Conservation (phyloP, 1,140 invertebrate species). For the Himalopsyche phryganea region DNA sequence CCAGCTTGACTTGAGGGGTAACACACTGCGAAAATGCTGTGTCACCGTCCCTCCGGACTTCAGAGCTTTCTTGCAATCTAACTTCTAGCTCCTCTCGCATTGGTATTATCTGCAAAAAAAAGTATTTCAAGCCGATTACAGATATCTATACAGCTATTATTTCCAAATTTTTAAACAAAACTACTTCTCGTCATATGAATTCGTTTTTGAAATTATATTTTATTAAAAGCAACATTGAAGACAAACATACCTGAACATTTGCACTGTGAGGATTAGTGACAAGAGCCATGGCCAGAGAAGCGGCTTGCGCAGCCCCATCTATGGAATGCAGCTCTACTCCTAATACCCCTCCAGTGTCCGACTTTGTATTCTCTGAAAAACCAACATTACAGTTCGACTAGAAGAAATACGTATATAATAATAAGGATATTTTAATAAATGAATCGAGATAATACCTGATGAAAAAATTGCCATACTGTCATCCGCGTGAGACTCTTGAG, state of each 20-base stretch:
- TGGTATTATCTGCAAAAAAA: conserved; percentile 47
- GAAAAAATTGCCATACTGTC: not conserved
- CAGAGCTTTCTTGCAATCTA: conserved; percentile 46
- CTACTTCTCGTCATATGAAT: no score
- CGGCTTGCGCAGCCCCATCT: conserved; percentile 35
- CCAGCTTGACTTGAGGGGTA: conserved; percentile 44
- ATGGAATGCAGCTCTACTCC: conserved; percentile 37
- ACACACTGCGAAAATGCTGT: conserved; percentile 34
- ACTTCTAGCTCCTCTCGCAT: conserved; percentile 55
- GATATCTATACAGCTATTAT: no score
- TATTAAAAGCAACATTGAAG: no score
- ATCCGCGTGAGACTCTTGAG: not conserved
- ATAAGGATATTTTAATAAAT: conserved; percentile 1
- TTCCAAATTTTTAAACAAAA: no score
- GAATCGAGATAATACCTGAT: not conserved
- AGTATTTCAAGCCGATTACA: not conserved
- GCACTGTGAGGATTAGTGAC: conserved; percentile 35
- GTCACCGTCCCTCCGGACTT: conserved; percentile 41
- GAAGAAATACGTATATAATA: not conserved
- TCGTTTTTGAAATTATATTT: no score
- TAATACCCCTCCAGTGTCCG: not conserved
- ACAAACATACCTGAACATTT: conserved; percentile 35
- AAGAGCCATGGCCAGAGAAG: conserved; percentile 36
- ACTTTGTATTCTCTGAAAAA: not conserved
- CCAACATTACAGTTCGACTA: not conserved